These are phyloP conservation scores for Enteromius thamalakanensis DNA, from an alignment of 2,797 vertebrate species.

Conservation along the genomic window DNA sequence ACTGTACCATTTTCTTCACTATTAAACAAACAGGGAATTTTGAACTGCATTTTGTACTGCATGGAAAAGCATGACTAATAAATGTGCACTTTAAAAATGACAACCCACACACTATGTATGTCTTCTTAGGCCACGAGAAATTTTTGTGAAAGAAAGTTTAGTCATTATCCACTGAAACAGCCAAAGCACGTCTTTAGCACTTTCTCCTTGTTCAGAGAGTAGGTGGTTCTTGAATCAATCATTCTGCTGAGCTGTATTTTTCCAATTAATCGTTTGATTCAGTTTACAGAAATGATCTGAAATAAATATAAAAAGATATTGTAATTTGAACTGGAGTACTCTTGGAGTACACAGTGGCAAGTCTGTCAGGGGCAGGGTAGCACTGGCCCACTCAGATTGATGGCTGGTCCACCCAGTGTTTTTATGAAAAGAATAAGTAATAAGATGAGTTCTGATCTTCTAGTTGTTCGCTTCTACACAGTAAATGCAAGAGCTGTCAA, in stretches of 20 bases:
- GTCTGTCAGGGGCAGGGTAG: not conserved
- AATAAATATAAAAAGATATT: not conserved
- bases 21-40: no score
- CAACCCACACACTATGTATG: not conserved
- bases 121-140: no score
- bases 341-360: no score
- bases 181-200: not conserved
- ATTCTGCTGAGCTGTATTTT: not conserved
- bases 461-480: not conserved
- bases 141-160: not conserved
- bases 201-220: not conserved
- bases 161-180: not conserved
- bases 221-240: not conserved
- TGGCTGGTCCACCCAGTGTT: not conserved
- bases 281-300: not conserved
- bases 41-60: not conserved
- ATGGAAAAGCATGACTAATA: not conserved
- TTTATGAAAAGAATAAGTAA: not conserved
- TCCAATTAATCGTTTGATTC: not conserved
- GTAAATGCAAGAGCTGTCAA: not conserved
- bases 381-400: not conserved
- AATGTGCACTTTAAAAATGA: not conserved
- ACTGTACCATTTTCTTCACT: not conserved
- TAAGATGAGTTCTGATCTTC: not conserved
- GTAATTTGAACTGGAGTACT: not conserved